Base-by-base conservation (phyloP, 2,797 vertebrate species). In the Cyclopterus lumpus region DNA sequence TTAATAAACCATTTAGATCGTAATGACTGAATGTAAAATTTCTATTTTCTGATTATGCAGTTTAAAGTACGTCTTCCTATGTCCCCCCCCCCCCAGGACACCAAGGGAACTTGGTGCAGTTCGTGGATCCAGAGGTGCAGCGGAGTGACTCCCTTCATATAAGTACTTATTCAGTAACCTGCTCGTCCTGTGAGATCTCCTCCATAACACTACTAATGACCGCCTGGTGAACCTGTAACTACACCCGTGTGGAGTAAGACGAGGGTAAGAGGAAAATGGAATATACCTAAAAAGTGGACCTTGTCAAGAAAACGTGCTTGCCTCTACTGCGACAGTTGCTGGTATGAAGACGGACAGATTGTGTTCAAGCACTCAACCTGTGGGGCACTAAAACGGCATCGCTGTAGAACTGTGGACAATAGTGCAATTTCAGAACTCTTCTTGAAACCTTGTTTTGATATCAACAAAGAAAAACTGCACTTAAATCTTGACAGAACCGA, bases 161-260 rank as follows among this genome's bases (percentile, higher is more conserved):
- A 70, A 82, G 62, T 89, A 89, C 90, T 88, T 91, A 92, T 85
- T 91, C 87, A 79, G 77, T 93, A 93, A 91, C 92, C 89, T 74
- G 85, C 88, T 86, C 67, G 49, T 89, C 84, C 85, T 73, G 85
- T 86, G 81, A 92, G 84, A 85, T 77, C 81, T 88, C 82, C 87
- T 82, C 81, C 48, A 84, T 93, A 93, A 93, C 90, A 93, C 85
- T 93, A 94, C 92, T 94, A 93, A 94, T 90, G 88, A 89, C 85
- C 86, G 84, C 88, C 84, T 88, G 82, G 83, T 86, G 75, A 90
- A 85, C 82, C 86, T 86, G 73, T 89, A 89, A 84, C 71, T 69
- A 63, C 78, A 63, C 77, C 69, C 62, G 48, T 53, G 83, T 54
- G 86, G 75, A 85, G 51, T 57, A 67, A 77, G 54, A 61, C 28